A percentile compares a stretch with the other conserved stretches of the same genome.
These are phyloP conservation scores for Tinamus guttatus DNA, from an alignment of 2,113 vertebrate genomes.

Conservation along the genomic window DNA sequence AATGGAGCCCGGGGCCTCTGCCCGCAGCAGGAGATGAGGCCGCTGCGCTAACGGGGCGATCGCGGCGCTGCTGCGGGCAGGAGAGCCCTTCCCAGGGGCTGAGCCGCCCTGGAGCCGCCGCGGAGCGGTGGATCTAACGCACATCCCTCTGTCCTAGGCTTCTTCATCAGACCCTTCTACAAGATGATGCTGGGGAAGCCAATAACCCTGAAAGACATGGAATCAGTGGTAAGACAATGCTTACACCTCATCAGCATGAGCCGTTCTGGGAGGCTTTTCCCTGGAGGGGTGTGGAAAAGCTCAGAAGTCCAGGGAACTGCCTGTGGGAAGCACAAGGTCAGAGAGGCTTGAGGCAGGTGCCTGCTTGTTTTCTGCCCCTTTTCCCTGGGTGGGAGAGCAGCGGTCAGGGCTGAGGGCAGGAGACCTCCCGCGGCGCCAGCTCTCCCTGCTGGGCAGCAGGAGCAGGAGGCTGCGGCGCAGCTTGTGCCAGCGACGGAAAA, in stretches of 20 bases:
- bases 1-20: background rate
- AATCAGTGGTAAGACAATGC: slow-evolving; percentile 89
- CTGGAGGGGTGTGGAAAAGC: background rate
- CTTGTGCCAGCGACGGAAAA: too few species aligned
- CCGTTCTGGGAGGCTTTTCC: accelerated
- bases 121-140: accelerated
- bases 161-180: slow-evolving; percentile 97
- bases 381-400: background rate
- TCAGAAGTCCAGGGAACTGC: background rate
- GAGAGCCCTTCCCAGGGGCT: background rate
- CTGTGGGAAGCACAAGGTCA: background rate
- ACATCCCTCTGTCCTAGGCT: slow-evolving; percentile 78
- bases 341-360: background rate
- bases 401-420: too few species aligned
- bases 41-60: too few species aligned
- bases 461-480: too few species aligned
- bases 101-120: background rate
- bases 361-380: background rate
- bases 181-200: slow-evolving; percentile 98
- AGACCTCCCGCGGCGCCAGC: background rate
- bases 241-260: accelerated
- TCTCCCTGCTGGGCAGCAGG: background rate
- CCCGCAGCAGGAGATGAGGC: background rate
- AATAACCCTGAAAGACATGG: slow-evolving; percentile 97
- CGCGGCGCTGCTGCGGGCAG: background rate